A percentile compares a stretch with the other conserved stretches of the same genome.
Conservation (phyloP, 1,140 invertebrate species). For the Linepithema humile region DNA sequence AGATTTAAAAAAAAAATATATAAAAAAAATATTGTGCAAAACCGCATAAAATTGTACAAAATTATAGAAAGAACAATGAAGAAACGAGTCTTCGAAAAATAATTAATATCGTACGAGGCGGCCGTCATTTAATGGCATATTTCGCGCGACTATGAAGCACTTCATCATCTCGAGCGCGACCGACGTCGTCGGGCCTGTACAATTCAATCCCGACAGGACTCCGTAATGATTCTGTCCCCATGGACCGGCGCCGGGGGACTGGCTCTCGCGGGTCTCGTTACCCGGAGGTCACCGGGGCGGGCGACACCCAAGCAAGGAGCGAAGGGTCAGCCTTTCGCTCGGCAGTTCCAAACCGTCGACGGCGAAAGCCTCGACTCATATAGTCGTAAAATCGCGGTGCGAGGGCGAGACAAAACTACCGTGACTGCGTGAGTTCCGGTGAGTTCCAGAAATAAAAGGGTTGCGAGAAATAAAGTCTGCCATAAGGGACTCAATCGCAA, state of each 20-base stretch:
- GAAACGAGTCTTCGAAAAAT: too few species aligned
- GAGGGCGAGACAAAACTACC: constrained; percentile 26
- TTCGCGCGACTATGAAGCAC: constrained; percentile 24
- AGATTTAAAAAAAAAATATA: neutral
- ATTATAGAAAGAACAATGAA: too few species aligned
- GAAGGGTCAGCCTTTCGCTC: constrained; percentile 25
- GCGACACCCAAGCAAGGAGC: constrained; percentile 67
- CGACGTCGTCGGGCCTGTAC: constrained; percentile 31
- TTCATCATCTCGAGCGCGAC: constrained; percentile 32
- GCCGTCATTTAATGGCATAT: neutral
- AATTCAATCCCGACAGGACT: constrained; percentile 41
- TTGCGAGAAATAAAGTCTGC: neutral
- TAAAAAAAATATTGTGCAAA: neutral
- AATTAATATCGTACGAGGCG: neutral
- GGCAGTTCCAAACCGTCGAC: constrained; percentile 31
- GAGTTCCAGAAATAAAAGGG: constrained; percentile 6
- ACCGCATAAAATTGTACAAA: too few species aligned
- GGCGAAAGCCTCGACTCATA: constrained; percentile 26
- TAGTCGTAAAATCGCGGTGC: constrained; percentile 15
- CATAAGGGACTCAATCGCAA: neutral
- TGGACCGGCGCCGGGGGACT: neutral
- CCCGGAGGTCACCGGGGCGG: constrained; percentile 49
- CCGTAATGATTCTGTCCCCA: constrained; percentile 48
- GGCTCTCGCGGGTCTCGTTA: constrained; percentile 54
- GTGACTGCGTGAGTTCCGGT: constrained; percentile 6